Conservation (phyloP, 2,113 vertebrate genomes). For the Orientallactaga bullata region DNA sequence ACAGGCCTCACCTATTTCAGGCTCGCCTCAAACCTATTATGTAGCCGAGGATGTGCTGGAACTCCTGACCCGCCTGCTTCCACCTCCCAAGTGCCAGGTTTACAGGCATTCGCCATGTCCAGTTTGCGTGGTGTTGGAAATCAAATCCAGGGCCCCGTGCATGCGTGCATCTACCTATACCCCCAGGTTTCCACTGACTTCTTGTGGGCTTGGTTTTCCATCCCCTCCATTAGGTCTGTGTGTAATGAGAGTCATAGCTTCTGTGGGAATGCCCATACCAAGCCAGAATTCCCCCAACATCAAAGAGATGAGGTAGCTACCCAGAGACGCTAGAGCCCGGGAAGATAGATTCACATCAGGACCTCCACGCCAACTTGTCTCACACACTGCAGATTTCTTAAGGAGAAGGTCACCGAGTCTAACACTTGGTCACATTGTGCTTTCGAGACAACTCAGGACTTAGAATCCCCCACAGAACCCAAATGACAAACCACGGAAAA, state of each 20-base stretch:
- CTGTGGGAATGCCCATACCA: background rate
- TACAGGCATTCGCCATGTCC: no score
- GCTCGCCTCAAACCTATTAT: no score
- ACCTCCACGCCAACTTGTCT: background rate
- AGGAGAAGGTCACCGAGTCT: background rate
- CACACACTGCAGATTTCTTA: background rate
- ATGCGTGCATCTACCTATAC: no score
- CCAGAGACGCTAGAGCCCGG: background rate
- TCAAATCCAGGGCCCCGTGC: no score
- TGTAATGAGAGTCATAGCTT: background rate
- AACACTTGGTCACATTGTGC: background rate
- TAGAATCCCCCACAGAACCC: constrained; percentile 7
- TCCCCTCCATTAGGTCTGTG: no score
- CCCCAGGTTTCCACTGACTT: background rate
- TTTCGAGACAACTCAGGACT: background rate
- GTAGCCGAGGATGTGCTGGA: no score
- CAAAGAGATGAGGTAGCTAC: background rate
- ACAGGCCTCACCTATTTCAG: no score
- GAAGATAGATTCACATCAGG: background rate
- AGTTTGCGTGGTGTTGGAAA: no score
- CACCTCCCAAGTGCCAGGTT: no score
- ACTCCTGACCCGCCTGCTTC: no score
- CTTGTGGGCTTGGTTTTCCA: background rate
- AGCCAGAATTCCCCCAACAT: background rate
- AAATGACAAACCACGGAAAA: background rate